These are phyloP conservation scores for Drosophila macrospina DNA, from an alignment of 2,888 invertebrate species.

Conservation along the genomic window DNA sequence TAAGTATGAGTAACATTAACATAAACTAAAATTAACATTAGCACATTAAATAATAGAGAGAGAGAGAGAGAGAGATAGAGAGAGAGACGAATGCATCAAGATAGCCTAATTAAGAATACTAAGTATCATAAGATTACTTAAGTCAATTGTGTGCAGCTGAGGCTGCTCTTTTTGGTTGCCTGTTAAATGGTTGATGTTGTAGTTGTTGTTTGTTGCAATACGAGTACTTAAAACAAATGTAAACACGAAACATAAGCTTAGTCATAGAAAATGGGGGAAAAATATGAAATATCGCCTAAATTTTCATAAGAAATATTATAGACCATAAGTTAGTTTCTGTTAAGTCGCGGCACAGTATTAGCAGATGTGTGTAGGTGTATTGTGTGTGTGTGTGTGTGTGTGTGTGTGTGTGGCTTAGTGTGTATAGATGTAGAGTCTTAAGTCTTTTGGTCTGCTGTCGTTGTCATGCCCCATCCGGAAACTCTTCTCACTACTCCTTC, in stretches of 20 bases:
- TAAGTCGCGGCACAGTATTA: constrained; percentile 27
- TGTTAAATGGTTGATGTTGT: constrained; percentile 38
- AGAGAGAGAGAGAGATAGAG: constrained; percentile 59
- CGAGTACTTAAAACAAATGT: constrained; percentile 70
- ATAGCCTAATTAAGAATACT: constrained; percentile 66
- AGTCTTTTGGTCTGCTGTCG: constrained; percentile 25
- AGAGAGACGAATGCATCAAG: constrained; percentile 71
- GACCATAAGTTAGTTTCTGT: constrained; percentile 27
- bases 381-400: constrained; percentile 8
- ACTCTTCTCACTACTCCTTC: not conserved
- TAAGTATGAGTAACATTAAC: constrained; percentile 54
- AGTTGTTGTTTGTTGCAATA: constrained; percentile 47
- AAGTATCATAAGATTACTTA: constrained; percentile 56
- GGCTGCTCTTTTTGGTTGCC: constrained; percentile 72
- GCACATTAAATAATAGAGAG: constrained; percentile 63
- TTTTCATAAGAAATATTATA: constrained; percentile 21
- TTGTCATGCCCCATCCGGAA: constrained; percentile 9
- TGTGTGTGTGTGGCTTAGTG: constrained; percentile 22
- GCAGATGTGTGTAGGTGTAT: constrained; percentile 21
- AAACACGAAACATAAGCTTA: constrained; percentile 72
- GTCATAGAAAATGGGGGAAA: constrained; percentile 52
- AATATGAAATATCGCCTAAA: constrained; percentile 21
- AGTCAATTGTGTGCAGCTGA: constrained; percentile 53
- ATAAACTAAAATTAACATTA: constrained; percentile 65
- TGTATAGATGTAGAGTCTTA: constrained; percentile 19